phyloP scores from a whole-genome alignment of 1,140 invertebrate genomes.

The Centruroides vittatus region DNA sequence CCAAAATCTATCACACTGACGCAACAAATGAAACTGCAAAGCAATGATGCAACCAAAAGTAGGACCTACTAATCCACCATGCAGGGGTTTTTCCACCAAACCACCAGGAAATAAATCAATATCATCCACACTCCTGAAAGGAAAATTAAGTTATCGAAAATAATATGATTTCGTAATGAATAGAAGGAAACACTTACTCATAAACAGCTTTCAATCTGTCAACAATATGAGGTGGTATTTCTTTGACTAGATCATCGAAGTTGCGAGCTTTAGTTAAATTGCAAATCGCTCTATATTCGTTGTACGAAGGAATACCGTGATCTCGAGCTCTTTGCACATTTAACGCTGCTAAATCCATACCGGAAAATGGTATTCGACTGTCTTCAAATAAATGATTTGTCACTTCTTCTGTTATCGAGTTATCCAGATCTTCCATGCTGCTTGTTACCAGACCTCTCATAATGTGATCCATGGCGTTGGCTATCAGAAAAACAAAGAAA shows the following conservation, averaged over 20 bases:
- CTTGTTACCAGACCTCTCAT: conserved; percentile 72
- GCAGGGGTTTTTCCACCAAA: conserved; percentile 36
- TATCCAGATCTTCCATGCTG: conserved; percentile 82
- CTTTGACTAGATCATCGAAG: conserved; percentile 54
- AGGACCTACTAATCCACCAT: conserved; percentile 39
- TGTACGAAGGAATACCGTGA: conserved; percentile 33
- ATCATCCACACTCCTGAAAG: conserved; percentile 39
- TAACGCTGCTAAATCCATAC: conserved; percentile 26
- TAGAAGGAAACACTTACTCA: conserved; percentile 20
- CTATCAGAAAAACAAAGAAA: too few species aligned
- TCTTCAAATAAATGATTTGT: conserved; percentile 89
- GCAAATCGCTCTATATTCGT: conserved; percentile 47
- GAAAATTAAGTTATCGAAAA: too few species aligned
- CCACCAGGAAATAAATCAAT: conserved; percentile 42
- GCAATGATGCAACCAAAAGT: conserved; percentile 43
- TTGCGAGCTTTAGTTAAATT: conserved; percentile 48
- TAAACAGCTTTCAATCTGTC: conserved; percentile 32
- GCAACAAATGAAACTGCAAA: conserved; percentile 43
- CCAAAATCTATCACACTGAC: conserved; percentile 87
- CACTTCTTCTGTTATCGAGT: conserved; percentile 84
- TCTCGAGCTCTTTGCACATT: conserved; percentile 32
- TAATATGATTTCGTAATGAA: too few species aligned
- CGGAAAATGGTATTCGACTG: conserved; percentile 58
- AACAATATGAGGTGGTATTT: conserved; percentile 42
- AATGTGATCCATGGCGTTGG: conserved; percentile 65